Base-by-base conservation (phyloP, 2,888 invertebrate genomes). In the Scrobipalpa atriplicella region DNA sequence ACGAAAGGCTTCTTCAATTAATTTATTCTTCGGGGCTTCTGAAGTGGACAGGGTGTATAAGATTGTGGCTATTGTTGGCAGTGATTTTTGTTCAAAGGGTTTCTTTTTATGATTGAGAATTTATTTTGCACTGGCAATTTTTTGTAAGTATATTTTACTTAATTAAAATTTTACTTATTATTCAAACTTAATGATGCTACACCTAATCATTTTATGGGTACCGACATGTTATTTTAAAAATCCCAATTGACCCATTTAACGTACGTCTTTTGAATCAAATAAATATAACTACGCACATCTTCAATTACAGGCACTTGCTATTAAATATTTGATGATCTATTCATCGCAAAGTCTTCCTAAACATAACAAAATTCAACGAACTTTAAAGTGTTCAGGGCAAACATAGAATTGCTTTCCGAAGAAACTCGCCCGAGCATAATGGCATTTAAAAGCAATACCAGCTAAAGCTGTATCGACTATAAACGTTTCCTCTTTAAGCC, bases 1-100 rank as follows among this genome's bases (percentile, higher is more conserved):
- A 71, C 69, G 70, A 73, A 74, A 69, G 73, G 76, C 67, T 74
- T 72, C 72, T 72, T 71, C 72, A 71, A 75, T 75, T 74, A 73
- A 74, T 73, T 75, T 72, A 71, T 64, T 72, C 68, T 65, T 69
- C 62, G 67, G 65, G 68, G 66, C 69, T 72, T 69, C 67, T 64
- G 65, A 41, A 36, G 58, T 29, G 62, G 64, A 65, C 62, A 68
- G 67, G 47, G 52, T 47, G 62, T 54, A 62, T 47, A 62, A 62
- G 62, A 62, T 62, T 62, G 29, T 1, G 16, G 60, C 36, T 52
- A 29, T 43, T 52, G 56, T 54, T 66, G 41, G 62, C 54, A 54
- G 54, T 19, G 19, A 11, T 21, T 10, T 9, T 54, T 2, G 21
- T 54, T 54, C 43, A 47, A 47, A 47, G 47, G 47, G n/a, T 47